phyloP scores from a whole-genome alignment of 2,113 vertebrate genomes.

The Otolemur garnettii region DNA sequence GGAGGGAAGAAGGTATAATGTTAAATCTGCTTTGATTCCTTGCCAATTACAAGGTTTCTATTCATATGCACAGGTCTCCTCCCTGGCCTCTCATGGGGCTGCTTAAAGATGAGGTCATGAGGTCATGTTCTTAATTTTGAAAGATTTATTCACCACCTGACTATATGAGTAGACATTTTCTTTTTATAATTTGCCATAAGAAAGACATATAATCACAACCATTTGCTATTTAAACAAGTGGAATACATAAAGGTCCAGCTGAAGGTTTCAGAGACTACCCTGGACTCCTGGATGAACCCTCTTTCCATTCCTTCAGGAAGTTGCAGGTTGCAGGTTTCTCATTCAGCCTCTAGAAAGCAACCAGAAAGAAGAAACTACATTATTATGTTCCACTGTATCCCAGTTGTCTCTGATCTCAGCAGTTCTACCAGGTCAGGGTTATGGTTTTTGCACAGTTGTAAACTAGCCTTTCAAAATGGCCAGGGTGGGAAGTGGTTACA shows the following conservation, averaged over 20 bases:
- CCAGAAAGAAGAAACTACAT: conserved; percentile 37
- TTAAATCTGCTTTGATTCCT: background rate
- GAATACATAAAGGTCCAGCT: background rate
- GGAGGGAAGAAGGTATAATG: no score
- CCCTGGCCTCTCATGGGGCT: background rate
- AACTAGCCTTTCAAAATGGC: background rate
- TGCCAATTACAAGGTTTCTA: background rate
- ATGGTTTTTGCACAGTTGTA: conserved; percentile 14
- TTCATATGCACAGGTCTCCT: background rate
- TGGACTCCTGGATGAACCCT: background rate
- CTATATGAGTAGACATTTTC: background rate
- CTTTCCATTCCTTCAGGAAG: background rate
- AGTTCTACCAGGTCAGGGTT: background rate
- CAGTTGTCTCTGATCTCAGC: background rate
- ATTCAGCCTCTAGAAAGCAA: background rate
- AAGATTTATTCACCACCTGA: background rate
- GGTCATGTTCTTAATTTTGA: background rate
- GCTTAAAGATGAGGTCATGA: background rate
- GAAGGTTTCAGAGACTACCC: background rate
- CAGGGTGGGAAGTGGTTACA: background rate
- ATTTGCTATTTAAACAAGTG: background rate
- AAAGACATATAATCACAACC: background rate
- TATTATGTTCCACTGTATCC: background rate
- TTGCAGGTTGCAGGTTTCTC: background rate
- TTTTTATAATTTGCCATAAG: background rate